Evolutionary conservation across 2,888 invertebrate genomes (phyloP), one percentile per base, ranked within the genome.

Genomic region (Lypha dubia): DNA sequence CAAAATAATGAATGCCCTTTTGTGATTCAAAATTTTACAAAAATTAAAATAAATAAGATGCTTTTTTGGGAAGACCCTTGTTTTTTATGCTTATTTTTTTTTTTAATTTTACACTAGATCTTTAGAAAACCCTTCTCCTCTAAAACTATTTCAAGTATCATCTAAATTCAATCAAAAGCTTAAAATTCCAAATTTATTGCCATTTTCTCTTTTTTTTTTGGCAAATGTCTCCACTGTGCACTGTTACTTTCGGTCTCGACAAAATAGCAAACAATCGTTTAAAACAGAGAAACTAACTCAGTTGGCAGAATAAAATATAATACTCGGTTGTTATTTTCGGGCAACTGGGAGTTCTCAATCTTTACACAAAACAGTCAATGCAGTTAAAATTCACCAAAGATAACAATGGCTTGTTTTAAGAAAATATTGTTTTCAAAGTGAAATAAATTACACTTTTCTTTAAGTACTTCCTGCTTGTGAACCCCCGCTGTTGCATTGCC

Each of bases 221-320:
- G n/a, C n/a, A n/a, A n/a, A n/a, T n/a, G n/a, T n/a, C n/a, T n/a
- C n/a, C n/a, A n/a, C n/a, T n/a, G n/a, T n/a, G n/a, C n/a, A 28
- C 11, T 46, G 53, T 71, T 79, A 63, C 71, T 71, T 79, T 71
- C 62, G 20, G 62, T 79, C 22, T 67, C 51, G 53, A 8, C 38
- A 11, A 63, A n/a, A 63, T 62, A 20, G 32, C 32, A 58, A 73
- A 49, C 41, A 49, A 35, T 32, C n/a, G 11, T 28, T 71, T 13
- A n/a, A 38, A 17, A 32, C 15, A 58, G 24, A 63, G 22, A 24
- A 62, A 62, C 35, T 9, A 20, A 13, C 51, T n/a, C n/a, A n/a
- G n/a, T n/a, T 49, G 11, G 51, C 5, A 28, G 56, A 75, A 32
- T 74, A 20, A 44, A 17, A n/a, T 41, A 24, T 15, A 24, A 74